Evolutionary conservation across 2,888 invertebrate genomes (phyloP).

Genomic region (Drosophila paracracens): DNA sequence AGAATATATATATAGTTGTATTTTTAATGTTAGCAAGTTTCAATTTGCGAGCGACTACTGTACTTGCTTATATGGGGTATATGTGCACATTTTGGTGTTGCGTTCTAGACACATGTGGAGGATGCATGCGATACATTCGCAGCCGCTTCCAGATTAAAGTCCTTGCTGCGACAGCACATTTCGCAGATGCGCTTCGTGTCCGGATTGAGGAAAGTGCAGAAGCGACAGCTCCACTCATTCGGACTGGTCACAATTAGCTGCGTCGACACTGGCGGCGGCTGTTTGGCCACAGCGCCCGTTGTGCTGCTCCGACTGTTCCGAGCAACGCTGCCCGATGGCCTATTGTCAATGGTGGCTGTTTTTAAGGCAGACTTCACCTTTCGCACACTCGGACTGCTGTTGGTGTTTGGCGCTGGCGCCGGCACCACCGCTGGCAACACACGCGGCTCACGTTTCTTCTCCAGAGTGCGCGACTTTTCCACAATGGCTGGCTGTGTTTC

Average conservation of each 20-base stretch:
- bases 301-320: conserved; percentile 30
- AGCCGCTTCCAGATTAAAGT: conserved; percentile 84
- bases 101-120: conserved; percentile 83
- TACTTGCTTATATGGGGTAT: conserved; percentile 14
- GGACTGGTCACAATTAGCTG: conserved; percentile 80
- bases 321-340: conserved; percentile 20
- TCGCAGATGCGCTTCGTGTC: conserved; percentile 87
- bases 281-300: conserved; percentile 66
- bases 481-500: conserved; percentile 33
- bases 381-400: conserved; percentile 60
- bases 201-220: conserved; percentile 89
- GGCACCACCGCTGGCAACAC: conserved; percentile 53
- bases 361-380: conserved; percentile 78
- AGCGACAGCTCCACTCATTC: conserved; percentile 88
- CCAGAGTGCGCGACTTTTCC: conserved; percentile 68
- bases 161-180: conserved; percentile 88
- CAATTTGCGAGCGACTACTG: background rate
- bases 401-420: conserved; percentile 36
- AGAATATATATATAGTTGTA: background rate
- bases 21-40: background rate
- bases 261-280: conserved; percentile 68
- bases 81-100: conserved; percentile 17
- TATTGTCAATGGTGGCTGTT: conserved; percentile 62
- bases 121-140: conserved; percentile 76
- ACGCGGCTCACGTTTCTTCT: conserved; percentile 63